phyloP scores from a whole-genome alignment of 2,797 vertebrate species.

The Scolopax bukidnonensis region DNA sequence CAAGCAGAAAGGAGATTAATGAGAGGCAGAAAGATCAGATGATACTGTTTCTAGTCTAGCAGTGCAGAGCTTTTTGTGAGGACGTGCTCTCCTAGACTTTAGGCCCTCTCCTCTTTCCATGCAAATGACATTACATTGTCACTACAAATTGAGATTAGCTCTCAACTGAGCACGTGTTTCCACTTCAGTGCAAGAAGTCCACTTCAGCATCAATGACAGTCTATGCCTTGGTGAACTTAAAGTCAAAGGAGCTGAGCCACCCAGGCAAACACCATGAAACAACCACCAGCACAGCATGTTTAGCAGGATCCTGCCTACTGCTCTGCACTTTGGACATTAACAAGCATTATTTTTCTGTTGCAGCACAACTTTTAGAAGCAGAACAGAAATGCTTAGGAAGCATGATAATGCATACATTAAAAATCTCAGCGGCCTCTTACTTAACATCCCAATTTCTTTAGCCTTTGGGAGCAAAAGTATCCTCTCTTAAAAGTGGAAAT shows the following conservation, averaged over 20 bases:
- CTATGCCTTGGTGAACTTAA: neutral
- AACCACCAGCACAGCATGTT: neutral
- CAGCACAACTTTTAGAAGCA: neutral
- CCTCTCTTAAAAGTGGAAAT: neutral
- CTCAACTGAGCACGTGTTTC: rapidly evolving
- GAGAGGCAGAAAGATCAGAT: neutral
- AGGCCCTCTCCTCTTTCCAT: neutral
- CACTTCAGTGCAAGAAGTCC: neutral
- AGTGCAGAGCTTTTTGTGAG: neutral
- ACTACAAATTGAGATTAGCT: neutral
- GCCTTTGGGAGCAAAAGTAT: neutral
- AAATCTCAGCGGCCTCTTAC: neutral
- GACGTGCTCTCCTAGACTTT: neutral
- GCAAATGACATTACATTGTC: rapidly evolving
- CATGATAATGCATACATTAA: neutral
- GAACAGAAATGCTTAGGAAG: neutral
- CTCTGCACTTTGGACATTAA: neutral
- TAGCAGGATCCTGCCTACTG: neutral
- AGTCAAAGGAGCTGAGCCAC: neutral
- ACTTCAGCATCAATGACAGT: neutral
- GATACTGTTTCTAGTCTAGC: neutral
- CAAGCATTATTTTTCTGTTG: neutral
- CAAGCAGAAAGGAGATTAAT: neutral
- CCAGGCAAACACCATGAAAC: neutral
- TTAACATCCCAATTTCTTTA: neutral